Evolutionary conservation across 2,797 vertebrate genomes (phyloP), one percentile per base, ranked within the genome.

Genomic region (Sylvilagus floridanus): DNA sequence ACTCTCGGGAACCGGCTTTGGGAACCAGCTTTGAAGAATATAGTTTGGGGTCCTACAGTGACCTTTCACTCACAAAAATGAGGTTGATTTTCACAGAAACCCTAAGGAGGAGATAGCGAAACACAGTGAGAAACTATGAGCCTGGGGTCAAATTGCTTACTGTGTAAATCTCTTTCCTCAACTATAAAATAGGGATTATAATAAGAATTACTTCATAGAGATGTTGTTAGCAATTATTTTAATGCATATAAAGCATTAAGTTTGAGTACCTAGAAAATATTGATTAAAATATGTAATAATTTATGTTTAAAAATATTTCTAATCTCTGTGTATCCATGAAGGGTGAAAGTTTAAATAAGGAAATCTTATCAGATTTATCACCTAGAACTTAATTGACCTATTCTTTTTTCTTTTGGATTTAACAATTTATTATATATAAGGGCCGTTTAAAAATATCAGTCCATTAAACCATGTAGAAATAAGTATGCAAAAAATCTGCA

Each of bases 21-120:
- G 90, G 69, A 77, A 93, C 60, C 84, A 50, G 30, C n/a, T 94
- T 90, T 92, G 19, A 78, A 71, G 42, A 30, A 75, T 63, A 57
- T 37, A 77, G n/a, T 93, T 88, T 73, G 22, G 78, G 42, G 9
- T 77, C 88, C 84, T 87, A 90, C 69, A 77, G 88, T 88, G 30
- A 26, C 78, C 42, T 93, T 90, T 88, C 52, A 84, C 52, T 5
- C 16, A 52, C 37, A 84, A 65, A 92, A 92, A 30, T 28, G 92
- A 85, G 88, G 42, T 66, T 65, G 69, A 92, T 73, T 82, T 12
- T 79, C 47, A 65, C 24, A 72, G 71, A 93, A 89, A 92, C 1
- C 4, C 24, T 6, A 17, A 54, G 50, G 50, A 11, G 66, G 35
- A 84, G 63, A 47, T 42, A 68, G 84, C 73, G 52, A 85, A 37